These are phyloP conservation scores for Drosophila parthenogenetica DNA, from an alignment of 2,888 invertebrate species.

Conservation along the genomic window DNA sequence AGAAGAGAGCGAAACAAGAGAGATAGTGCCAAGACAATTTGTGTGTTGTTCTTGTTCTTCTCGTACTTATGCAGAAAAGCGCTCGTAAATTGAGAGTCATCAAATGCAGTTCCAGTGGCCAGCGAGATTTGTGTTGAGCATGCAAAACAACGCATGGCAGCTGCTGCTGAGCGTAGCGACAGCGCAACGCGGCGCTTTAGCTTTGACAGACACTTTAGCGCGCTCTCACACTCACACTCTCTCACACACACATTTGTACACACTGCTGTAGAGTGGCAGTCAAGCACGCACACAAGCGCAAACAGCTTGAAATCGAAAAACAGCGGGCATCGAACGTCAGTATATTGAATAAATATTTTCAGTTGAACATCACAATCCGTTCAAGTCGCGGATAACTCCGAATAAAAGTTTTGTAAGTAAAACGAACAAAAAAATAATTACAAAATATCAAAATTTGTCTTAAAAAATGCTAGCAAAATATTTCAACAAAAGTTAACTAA, in stretches of 20 bases:
- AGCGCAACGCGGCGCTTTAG: constrained; percentile 18
- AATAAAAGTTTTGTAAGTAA: constrained; percentile 85
- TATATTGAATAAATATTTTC: constrained; percentile 85
- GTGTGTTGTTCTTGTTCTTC: constrained; percentile 4
- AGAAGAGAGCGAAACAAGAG: constrained; percentile 15
- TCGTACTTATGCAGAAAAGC: constrained; percentile 38
- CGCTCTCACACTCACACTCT: constrained; percentile 44
- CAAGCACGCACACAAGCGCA: constrained; percentile 42
- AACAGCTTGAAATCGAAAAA: constrained; percentile 71
- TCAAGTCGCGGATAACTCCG: constrained; percentile 86
- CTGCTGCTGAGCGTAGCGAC: constrained; percentile 29
- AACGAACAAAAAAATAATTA: constrained; percentile 46
- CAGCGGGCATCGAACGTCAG: constrained; percentile 82
- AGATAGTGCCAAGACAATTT: constrained; percentile 22
- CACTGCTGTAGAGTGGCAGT: no score
- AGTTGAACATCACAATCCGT: constrained; percentile 86
- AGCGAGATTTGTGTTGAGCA: constrained; percentile 66
- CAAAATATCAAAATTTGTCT: constrained; percentile 21
- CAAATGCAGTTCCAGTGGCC: constrained; percentile 65
- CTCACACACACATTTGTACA: background rate
- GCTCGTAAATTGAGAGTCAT: constrained; percentile 55
- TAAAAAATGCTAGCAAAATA: constrained; percentile 1
- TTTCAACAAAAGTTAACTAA: constrained; percentile 14
- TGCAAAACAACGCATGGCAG: constrained; percentile 59
- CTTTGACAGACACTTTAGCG: constrained; percentile 51